Evolutionary conservation across 92 coral and sea anemone species (phyloP).

Genomic region (Chrysogorgia sp.): DNA sequence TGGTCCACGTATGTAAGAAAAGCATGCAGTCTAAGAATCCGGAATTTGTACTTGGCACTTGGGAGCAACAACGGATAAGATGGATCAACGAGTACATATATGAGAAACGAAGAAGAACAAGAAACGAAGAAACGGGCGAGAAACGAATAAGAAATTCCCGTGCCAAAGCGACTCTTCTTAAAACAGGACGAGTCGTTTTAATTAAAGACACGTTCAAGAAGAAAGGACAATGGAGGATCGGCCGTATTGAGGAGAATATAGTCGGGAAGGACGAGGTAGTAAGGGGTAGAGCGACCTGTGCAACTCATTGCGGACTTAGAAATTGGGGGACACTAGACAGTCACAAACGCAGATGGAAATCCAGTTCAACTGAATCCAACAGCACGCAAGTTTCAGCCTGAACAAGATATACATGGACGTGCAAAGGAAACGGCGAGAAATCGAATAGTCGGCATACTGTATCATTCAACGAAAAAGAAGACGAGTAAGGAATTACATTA

Average conservation of each 20-base stretch:
- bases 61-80: not conserved
- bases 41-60: not conserved
- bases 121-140: constrained; percentile 6
- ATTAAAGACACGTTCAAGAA: constrained; percentile 15
- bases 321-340: constrained; percentile 3
- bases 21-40: not conserved
- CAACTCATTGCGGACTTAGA: not conserved
- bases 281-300: not conserved
- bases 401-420: too few species aligned
- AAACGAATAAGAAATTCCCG: not conserved
- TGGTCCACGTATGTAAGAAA: constrained; percentile 15
- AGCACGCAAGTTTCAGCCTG: too few species aligned
- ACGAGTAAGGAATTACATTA: too few species aligned
- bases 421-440: too few species aligned
- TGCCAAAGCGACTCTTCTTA: not conserved
- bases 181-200: constrained; percentile 3
- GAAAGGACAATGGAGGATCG: constrained; percentile 10
- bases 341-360: too few species aligned
- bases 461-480: too few species aligned
- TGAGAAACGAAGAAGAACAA: too few species aligned
- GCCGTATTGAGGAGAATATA: constrained; percentile 3
- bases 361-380: too few species aligned
- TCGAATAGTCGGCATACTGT: too few species aligned
- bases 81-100: constrained; percentile 9
- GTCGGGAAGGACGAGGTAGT: constrained; percentile 9